A percentile compares a stretch with the other conserved stretches of the same genome.
These are phyloP conservation scores for Reinhardtius hippoglossoides DNA, from an alignment of 2,113 vertebrate species.

Conservation along the genomic window DNA sequence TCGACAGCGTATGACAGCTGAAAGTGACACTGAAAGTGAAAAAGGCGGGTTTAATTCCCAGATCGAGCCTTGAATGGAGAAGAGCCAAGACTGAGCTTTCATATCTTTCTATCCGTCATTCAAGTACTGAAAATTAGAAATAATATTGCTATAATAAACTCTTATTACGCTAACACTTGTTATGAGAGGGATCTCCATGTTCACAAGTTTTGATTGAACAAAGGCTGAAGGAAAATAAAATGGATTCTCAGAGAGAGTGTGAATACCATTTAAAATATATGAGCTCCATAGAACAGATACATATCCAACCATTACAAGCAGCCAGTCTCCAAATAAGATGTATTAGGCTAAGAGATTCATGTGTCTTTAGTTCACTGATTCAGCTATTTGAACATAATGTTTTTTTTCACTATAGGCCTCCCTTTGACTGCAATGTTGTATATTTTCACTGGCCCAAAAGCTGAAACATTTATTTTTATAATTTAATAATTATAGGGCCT, in stretches of 20 bases:
- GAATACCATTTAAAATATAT: conserved; percentile 32
- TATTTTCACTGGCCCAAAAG: too few species aligned
- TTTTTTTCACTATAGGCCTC: not conserved
- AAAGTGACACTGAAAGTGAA: not conserved
- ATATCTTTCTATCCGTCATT: not conserved
- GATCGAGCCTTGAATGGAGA: not conserved
- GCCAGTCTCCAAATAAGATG: conserved; percentile 6
- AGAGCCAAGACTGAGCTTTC: not conserved
- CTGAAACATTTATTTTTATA: too few species aligned
- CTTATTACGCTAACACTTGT: not conserved
- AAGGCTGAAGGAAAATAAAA: conserved; percentile 15
- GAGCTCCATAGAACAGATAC: conserved; percentile 8
- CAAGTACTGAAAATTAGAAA: not conserved
- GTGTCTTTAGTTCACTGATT: conserved; percentile 12
- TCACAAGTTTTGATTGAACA: conserved; percentile 12
- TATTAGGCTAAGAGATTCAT: not conserved
- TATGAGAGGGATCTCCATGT: conserved; percentile 4
- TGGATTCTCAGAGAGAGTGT: conserved; percentile 22
- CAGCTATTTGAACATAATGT: not conserved
- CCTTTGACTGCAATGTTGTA: too few species aligned
- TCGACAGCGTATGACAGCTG: not conserved
- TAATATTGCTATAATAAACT: conserved; percentile 13
- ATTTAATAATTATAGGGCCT: too few species aligned
- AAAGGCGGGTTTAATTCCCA: not conserved
- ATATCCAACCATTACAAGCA: not conserved